These are phyloP conservation scores for Belonocnema kinseyi DNA, from an alignment of 1,140 invertebrate species.

Conservation along the genomic window DNA sequence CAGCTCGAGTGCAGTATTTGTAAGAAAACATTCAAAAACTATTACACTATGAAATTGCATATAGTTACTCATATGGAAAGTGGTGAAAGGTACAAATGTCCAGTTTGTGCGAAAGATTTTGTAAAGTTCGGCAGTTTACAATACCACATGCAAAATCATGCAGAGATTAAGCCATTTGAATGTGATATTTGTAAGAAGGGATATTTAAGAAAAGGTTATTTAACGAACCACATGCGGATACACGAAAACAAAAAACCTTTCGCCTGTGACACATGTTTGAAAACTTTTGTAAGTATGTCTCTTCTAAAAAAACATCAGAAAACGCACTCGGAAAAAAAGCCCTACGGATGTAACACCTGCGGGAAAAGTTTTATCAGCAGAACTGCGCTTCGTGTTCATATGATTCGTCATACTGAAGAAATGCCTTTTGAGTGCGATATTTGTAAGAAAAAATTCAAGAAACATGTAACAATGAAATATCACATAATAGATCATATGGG, in stretches of 20 bases:
- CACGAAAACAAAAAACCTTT: conserved; percentile 31
- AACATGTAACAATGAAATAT: not conserved
- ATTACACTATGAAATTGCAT: not conserved
- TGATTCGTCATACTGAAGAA: not conserved
- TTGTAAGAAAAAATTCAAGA: not conserved
- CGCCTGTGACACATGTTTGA: not conserved
- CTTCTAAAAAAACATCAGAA: not conserved
- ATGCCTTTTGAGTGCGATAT: not conserved
- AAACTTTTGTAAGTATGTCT: not conserved
- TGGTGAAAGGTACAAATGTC: not conserved
- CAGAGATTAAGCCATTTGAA: not conserved
- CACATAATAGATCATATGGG: not conserved
- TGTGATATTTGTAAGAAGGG: not conserved
- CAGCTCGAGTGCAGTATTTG: not conserved
- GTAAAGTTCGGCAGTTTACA: not conserved
- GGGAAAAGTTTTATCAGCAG: not conserved
- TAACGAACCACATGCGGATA: not conserved
- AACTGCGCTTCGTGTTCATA: not conserved
- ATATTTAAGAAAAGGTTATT: not conserved
- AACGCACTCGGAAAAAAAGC: conserved; percentile 9
- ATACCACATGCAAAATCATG: not conserved
- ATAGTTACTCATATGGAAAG: not conserved
- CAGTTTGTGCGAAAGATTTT: not conserved
- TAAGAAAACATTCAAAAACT: not conserved
- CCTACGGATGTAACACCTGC: not conserved